Conservation (phyloP, 2,888 invertebrate species). For the Cyrtodaria siliqua region DNA sequence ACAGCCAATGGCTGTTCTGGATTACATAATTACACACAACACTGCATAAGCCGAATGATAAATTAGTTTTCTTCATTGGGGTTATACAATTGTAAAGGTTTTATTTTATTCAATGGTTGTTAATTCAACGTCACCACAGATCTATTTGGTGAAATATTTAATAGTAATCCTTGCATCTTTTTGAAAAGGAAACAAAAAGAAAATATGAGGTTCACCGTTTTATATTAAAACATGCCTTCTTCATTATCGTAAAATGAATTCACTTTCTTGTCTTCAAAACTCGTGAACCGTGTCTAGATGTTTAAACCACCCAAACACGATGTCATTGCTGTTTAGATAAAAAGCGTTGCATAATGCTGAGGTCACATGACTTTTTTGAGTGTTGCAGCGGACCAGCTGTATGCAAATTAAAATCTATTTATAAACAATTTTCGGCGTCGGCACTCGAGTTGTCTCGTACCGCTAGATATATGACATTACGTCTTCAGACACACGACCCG, state of each 20-base stretch:
- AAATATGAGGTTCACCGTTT: no score
- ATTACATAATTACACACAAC: no score
- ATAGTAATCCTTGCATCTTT: no score
- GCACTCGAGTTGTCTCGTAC: constrained; percentile 37
- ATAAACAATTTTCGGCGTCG: constrained; percentile 35
- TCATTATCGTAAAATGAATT: neutral
- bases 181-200: no score
- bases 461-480: constrained; percentile 40
- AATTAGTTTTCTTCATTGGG: no score
- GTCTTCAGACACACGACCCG: constrained; percentile 32
- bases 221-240: no score
- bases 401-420: constrained; percentile 50
- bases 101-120: no score
- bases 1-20: no score
- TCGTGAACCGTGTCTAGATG: constrained; percentile 18
- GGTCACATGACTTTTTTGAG: constrained; percentile 38
- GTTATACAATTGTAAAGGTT: no score
- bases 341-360: constrained; percentile 17
- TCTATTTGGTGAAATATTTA: no score
- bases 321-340: constrained; percentile 39
- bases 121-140: no score
- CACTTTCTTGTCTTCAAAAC: constrained; percentile 24
- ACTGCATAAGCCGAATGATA: no score
- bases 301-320: constrained; percentile 33
- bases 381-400: constrained; percentile 41